Evolutionary conservation across 2,888 invertebrate species (phyloP), one percentile per base, ranked within the genome.

Genomic region (Vanessa cardui): DNA sequence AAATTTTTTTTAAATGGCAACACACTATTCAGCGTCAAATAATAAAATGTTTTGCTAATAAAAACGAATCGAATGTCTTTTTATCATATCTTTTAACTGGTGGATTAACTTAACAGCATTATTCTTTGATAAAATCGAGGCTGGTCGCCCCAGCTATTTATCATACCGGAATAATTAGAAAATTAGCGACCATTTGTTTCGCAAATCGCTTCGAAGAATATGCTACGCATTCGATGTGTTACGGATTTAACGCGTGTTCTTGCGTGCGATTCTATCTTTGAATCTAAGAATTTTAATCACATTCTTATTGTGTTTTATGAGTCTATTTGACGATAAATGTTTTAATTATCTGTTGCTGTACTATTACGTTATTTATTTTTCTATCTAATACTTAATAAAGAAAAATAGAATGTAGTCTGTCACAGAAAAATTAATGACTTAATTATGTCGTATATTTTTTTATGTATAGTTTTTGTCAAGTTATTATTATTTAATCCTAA

Each of bases 161-260:
- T 73, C 66, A 77, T 74, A 72, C 76, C 82, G 82, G 82, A 83
- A 83, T 82, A 77, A 79, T 69, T 71, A 76, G 64, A 62, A 59
- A 68, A 72, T 72, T 68, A 67, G 59, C 67, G 59, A 60, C 49
- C 47, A 69, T 67, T 66, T 68, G 64, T 66, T 67, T 66, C 64
- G 49, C 66, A 68, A 68, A 70, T 66, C 58, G 46, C 59, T 63
- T 58, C 60, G 20, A 47, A 49, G 20, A 31, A 39, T 39, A 39
- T 39, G 52, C 20, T 21, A 21, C 31, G 54, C n/a, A 59, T 26
- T 45, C 56, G 39, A 39, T 39, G 21, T 54, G 66, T 56, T 54
- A 61, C 60, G 61, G 60, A 60, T 66, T 61, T 20, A 56, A 9
- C 47, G 61, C 64, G 64, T 64, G 50, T 21, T 46, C 31, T 50